Evolutionary conservation across 2,113 vertebrate genomes (phyloP).

Genomic region (Paedocypris sp.): DNA sequence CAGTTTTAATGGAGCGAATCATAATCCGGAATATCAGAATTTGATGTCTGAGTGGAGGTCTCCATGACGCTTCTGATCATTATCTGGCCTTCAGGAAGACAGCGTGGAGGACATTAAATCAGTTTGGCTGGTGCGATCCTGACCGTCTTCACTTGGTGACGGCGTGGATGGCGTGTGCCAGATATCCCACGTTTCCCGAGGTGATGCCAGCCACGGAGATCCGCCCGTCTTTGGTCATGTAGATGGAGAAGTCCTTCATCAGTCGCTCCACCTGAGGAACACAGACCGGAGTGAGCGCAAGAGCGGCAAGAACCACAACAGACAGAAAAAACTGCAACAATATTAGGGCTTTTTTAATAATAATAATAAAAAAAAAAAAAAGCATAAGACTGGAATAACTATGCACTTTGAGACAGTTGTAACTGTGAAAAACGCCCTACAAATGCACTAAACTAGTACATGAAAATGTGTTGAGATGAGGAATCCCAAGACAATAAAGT

Average conservation of each 20-base stretch:
- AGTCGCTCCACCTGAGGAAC: slow-evolving; percentile 80
- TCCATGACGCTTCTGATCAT: too few species aligned
- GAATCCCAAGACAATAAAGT: too few species aligned
- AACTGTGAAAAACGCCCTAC: too few species aligned
- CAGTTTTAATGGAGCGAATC: too few species aligned
- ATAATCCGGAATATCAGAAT: too few species aligned
- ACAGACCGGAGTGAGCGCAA: too few species aligned
- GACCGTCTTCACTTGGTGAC: slow-evolving; percentile 75
- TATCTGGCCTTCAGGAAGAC: background rate
- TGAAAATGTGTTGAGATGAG: too few species aligned
- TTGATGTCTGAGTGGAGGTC: too few species aligned
- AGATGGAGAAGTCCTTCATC: slow-evolving; percentile 88
- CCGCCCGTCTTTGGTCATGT: slow-evolving; percentile 96
- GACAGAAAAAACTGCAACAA: background rate
- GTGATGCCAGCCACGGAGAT: slow-evolving; percentile 91
- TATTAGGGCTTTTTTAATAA: background rate
- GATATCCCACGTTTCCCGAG: slow-evolving; percentile 79
- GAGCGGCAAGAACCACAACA: background rate
- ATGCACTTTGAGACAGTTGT: background rate
- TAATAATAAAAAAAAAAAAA: too few species aligned
- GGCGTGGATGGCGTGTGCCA: slow-evolving; percentile 83
- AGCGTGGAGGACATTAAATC: background rate
- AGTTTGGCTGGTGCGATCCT: slow-evolving; percentile 2
- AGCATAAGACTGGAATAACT: too few species aligned
- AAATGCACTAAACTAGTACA: too few species aligned